These are phyloP conservation scores for Lanius ludovicianus DNA, from an alignment of 2,113 vertebrate genomes.

Conservation along the genomic window DNA sequence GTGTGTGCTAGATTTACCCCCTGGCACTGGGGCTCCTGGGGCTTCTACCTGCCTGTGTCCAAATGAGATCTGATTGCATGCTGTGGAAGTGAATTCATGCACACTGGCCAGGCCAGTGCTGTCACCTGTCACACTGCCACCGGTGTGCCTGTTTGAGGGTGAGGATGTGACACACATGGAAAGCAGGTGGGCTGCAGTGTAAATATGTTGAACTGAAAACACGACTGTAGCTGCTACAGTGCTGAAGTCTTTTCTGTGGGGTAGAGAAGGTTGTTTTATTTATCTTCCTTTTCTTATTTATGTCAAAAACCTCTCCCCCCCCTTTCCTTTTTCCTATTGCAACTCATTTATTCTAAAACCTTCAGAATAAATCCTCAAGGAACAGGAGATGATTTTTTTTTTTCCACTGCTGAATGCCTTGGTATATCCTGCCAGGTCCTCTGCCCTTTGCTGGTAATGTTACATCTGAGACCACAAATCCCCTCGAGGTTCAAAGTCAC, in stretches of 20 bases:
- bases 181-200: not conserved
- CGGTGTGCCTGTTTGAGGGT: not conserved
- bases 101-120: not conserved
- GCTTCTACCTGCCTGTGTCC: not conserved
- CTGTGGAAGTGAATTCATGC: not conserved
- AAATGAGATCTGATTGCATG: not conserved
- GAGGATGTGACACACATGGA: not conserved
- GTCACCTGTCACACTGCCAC: not conserved
- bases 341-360: constrained; percentile 9
- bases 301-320: not conserved
- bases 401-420: not conserved
- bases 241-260: not conserved
- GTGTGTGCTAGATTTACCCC: not conserved
- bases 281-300: not conserved
- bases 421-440: not conserved
- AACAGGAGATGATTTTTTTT: not conserved
- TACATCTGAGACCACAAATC: not conserved
- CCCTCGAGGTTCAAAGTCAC: constrained; percentile 23
- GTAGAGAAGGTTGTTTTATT: not conserved
- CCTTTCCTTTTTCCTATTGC: not conserved
- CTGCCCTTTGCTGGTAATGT: not conserved
- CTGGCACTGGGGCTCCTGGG: not conserved
- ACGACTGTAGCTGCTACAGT: not conserved
- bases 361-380: constrained; percentile 14
- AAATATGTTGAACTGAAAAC: not conserved